phyloP scores from a whole-genome alignment of 2,113 vertebrate genomes.

The Cyphomyrus plagiostoma region DNA sequence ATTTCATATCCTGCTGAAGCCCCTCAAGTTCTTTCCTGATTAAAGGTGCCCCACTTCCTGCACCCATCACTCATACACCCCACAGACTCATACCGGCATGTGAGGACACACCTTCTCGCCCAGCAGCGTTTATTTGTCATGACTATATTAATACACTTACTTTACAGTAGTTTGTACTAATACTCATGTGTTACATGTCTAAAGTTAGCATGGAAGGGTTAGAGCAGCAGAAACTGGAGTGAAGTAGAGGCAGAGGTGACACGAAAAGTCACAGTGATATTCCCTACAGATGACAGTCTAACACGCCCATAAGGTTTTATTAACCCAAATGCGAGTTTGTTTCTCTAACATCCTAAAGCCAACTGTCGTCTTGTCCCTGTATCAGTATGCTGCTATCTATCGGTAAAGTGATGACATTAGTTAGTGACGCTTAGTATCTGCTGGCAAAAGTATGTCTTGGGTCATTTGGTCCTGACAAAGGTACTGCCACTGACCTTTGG shows the following conservation, averaged over 20 bases:
- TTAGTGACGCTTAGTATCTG: neutral
- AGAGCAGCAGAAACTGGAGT: neutral
- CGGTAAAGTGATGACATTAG: neutral
- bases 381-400: neutral
- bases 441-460: neutral
- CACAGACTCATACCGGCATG: neutral
- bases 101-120: neutral
- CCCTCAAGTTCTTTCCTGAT: neutral
- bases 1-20: neutral
- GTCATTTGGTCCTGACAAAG: neutral
- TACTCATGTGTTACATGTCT: constrained; percentile 11
- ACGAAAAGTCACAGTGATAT: neutral
- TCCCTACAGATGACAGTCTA: neutral
- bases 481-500: neutral
- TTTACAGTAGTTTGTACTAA: neutral
- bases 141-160: constrained; percentile 18
- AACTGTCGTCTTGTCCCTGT: neutral
- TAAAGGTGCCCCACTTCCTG: neutral
- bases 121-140: constrained; percentile 21
- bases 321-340: neutral
- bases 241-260: neutral
- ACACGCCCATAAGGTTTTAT: neutral
- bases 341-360: neutral
- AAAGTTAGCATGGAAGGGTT: constrained; percentile 4
- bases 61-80: neutral